phyloP scores from a whole-genome alignment of 2,113 vertebrate species.

The Eudorcas thomsonii region DNA sequence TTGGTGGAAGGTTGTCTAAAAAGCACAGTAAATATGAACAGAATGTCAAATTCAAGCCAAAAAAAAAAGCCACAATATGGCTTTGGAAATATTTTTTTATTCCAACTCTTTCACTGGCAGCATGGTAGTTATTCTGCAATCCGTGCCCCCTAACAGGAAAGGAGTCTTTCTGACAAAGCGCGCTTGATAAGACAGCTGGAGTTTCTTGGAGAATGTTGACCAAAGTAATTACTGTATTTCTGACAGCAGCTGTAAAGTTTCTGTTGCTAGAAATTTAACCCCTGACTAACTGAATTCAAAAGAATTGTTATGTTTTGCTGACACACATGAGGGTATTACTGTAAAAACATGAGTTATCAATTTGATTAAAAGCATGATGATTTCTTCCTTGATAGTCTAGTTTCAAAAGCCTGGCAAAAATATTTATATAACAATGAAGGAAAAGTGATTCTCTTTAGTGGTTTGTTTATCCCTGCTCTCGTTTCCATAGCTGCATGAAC shows the following conservation, averaged over 20 bases:
- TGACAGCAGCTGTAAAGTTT: slow-evolving; percentile 57
- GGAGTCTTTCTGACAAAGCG: slow-evolving; percentile 49
- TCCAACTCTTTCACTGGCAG: not conserved
- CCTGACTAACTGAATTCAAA: not conserved
- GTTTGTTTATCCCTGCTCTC: not conserved
- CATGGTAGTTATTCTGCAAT: slow-evolving; percentile 30
- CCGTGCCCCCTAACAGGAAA: slow-evolving; percentile 33
- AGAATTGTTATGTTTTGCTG: not conserved
- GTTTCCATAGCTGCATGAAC: slow-evolving; percentile 1
- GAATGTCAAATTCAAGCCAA: not conserved
- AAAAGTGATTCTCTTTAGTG: not conserved
- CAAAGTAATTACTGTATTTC: slow-evolving; percentile 61
- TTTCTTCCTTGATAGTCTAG: not conserved
- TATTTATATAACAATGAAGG: slow-evolving; percentile 19
- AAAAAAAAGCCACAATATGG: not conserved
- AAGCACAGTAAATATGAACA: not conserved
- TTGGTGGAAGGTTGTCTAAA: not conserved
- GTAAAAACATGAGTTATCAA: not conserved
- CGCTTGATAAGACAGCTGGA: slow-evolving; percentile 70
- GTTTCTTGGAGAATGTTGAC: slow-evolving; percentile 58
- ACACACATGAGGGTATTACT: not conserved
- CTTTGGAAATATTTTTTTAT: slow-evolving; percentile 34
- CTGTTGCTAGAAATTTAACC: slow-evolving; percentile 45
- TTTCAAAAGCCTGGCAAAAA: slow-evolving; percentile 27
- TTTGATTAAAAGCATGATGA: not conserved